Percentiles rank a stretch among this genome's conserved stretches.
phyloP scores from a whole-genome alignment of 2,113 vertebrate species.

The Hiodon tergisus region DNA sequence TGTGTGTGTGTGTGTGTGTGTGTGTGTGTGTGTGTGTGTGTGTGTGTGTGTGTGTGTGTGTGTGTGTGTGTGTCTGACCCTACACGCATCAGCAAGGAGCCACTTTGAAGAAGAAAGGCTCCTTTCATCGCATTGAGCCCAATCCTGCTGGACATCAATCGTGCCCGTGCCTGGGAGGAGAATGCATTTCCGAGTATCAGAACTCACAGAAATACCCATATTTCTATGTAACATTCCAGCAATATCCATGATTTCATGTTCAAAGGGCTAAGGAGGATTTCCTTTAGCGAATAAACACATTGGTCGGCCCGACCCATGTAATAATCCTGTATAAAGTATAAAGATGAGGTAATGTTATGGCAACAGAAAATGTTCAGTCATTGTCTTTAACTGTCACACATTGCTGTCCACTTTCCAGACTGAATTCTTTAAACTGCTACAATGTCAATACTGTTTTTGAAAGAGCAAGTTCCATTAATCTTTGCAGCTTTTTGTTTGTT shows the following conservation, averaged over 20 bases:
- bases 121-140: background rate
- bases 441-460: background rate
- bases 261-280: background rate
- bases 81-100: background rate
- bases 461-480: background rate
- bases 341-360: background rate
- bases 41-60: too few species aligned
- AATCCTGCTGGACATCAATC: background rate
- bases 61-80: background rate
- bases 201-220: background rate
- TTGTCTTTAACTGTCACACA: background rate
- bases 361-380: background rate
- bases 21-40: too few species aligned
- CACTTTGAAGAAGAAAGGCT: slow-evolving; percentile 7
- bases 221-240: background rate
- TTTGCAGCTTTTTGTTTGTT: background rate
- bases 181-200: too few species aligned
- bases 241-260: background rate
- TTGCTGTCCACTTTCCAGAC: background rate
- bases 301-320: too few species aligned
- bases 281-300: too few species aligned
- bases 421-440: too few species aligned
- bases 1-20: too few species aligned
- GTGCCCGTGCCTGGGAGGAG: too few species aligned
- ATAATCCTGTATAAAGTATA: too few species aligned